A percentile compares a stretch with the other conserved stretches of the same genome.
phyloP scores from a whole-genome alignment of 2,888 invertebrate species.

The Meiosimyza platycephala region DNA sequence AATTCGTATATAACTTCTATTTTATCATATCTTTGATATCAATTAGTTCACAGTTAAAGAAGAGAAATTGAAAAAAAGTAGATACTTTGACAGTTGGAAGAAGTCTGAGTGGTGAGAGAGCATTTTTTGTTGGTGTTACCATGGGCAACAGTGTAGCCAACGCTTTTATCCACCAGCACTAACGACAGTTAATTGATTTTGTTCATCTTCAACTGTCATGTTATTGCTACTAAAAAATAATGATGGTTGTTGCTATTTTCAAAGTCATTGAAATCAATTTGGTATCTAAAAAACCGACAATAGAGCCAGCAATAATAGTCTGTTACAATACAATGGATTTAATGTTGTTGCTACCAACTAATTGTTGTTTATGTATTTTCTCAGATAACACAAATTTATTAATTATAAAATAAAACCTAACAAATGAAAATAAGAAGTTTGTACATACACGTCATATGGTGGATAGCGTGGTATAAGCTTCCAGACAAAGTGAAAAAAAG shows the following conservation, averaged over 20 bases:
- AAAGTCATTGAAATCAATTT: slow-evolving; percentile 17
- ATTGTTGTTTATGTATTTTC: no score
- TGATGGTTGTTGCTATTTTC: not conserved
- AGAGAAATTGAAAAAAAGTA: not conserved
- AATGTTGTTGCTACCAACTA: no score
- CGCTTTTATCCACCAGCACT: not conserved
- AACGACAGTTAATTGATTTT: not conserved
- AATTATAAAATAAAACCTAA: no score
- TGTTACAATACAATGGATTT: no score
- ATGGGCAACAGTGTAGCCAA: not conserved
- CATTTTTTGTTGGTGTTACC: not conserved
- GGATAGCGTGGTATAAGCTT: no score
- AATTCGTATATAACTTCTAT: not conserved
- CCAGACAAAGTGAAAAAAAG: no score
- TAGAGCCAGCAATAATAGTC: not conserved
- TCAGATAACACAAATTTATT: no score
- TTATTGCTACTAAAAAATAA: not conserved
- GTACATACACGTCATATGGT: no score
- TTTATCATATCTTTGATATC: not conserved
- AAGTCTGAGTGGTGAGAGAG: not conserved
- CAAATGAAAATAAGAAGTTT: no score
- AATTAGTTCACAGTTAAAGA: slow-evolving; percentile 2
- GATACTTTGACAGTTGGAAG: not conserved
- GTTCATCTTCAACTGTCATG: not conserved
- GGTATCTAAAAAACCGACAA: not conserved